These are phyloP conservation scores for Cygnus buccinator DNA, from an alignment of 2,113 vertebrate genomes.

Conservation along the genomic window DNA sequence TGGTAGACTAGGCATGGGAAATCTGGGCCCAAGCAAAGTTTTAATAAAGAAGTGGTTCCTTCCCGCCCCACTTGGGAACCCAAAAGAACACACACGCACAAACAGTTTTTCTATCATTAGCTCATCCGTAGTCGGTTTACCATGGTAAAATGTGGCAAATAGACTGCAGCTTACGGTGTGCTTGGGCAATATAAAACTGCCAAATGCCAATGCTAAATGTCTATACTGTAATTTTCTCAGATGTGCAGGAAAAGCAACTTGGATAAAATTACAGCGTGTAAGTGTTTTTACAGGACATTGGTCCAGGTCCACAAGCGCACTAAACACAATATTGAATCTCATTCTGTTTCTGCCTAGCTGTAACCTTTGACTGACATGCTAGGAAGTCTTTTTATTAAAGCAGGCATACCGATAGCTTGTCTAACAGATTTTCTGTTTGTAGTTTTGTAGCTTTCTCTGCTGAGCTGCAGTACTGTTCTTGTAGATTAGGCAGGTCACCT, in stretches of 20 bases:
- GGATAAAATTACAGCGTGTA: background rate
- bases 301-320: background rate
- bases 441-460: background rate
- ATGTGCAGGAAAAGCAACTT: background rate
- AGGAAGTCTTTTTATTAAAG: background rate
- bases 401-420: background rate
- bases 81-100: background rate
- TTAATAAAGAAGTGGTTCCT: background rate
- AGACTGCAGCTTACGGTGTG: background rate
- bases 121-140: background rate
- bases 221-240: background rate
- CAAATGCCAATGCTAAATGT: background rate
- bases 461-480: background rate
- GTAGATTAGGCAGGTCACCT: background rate
- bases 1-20: background rate
- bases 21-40: background rate
- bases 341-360: background rate
- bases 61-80: background rate
- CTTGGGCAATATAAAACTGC: background rate
- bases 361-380: background rate
- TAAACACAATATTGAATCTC: background rate
- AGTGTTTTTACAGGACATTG: background rate
- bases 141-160: background rate
- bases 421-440: background rate
- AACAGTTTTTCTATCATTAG: background rate